Base-by-base conservation (phyloP, 2,888 invertebrate species). In the Scaptomyza parva region DNA sequence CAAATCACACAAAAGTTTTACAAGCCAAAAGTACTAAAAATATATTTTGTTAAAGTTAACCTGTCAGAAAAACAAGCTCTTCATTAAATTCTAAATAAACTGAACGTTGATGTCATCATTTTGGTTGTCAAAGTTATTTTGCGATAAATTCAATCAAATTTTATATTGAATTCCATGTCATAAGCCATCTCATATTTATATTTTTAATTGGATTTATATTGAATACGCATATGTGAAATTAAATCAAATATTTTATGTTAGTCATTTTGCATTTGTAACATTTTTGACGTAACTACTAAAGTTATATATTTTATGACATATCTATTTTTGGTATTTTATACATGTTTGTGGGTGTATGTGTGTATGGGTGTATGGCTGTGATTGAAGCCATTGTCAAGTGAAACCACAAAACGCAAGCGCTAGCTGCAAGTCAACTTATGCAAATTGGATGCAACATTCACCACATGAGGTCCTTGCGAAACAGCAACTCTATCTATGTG, bases 381-480 rank as follows among this genome's bases (percentile, higher is more conserved):
- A 69, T 60, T 48, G 48, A 43, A 40, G 9, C 9, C 20, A 58
- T 17, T 58, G 41, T 48, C 22, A 39, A 20, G 14, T 11, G 5
- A 24, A 43, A 52, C 22, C 51, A 14, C 51, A 59, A 41, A 37
- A n/a, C 3, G 26, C 17, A 68, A 33, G 37, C 39, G n/a, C 43
- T 17, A 20, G 20, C 20, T 24, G 26, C 2, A 18, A 17, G 14
- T 22, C 14, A 37, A 37, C 11, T 47, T 41, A 47, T 35, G 62
- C 48, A 52, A 48, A 39, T 43, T 24, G 11, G 9, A 26, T 52
- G 47, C 30, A 40, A 33, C 50, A 50, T 33, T 52, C 41, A 30
- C 35, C 44, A 33, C 40, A 60, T 43, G 62, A 11, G 39, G 30
- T 45, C 17, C 26, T 3, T 35, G 37, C 24, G 9, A 9, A 9